Base-by-base conservation (phyloP, 2,888 invertebrate species). In the Xestia ashworthii region DNA sequence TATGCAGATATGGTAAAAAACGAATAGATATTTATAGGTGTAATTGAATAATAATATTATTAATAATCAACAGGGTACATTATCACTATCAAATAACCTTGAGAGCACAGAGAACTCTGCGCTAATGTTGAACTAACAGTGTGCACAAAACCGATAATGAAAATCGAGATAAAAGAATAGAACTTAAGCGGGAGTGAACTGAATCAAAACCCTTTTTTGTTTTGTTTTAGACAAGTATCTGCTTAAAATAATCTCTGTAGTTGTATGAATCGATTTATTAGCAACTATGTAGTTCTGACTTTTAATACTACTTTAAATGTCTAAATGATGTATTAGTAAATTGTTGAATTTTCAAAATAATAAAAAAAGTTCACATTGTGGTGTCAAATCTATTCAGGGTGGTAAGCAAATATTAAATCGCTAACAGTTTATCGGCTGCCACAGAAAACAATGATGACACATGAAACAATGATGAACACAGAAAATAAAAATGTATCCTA, bases 1-100 rank as follows among this genome's bases (percentile, higher is more conserved):
- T 69, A 32, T 69, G 70, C 65, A 74, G 48, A 62, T 83, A 72
- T 68, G 58, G 68, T 53, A 44, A 80, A 78, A 80, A 80, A 65
- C 58, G 0, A 44, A 32, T 73, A 55, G 9, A 67, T 53, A 62
- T 68, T 62, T 79, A 69, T n/a, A 38, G 58, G 32, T 50, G 32
- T 80, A 53, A 74, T 74, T 68, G 67, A 48, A 55, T n/a, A n/a
- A n/a, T n/a, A n/a, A n/a, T 74, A 65, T 65, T 80, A 48, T 44
- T 71, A 50, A 14, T 74, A 73, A 58, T 32, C 41, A 71, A n/a
- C 58, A 64, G 11, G 25, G 0, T 55, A 64, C 14, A 68, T 64
- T 38, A 69, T 64, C 16, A 25, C 19, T 25, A 25, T 76, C n/a
- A 11, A 25, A 53, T 9, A 4, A 55, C 78, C 78, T 70, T 70